Evolutionary conservation across 2,888 invertebrate species (phyloP).

Genomic region (Furcula furcula): DNA sequence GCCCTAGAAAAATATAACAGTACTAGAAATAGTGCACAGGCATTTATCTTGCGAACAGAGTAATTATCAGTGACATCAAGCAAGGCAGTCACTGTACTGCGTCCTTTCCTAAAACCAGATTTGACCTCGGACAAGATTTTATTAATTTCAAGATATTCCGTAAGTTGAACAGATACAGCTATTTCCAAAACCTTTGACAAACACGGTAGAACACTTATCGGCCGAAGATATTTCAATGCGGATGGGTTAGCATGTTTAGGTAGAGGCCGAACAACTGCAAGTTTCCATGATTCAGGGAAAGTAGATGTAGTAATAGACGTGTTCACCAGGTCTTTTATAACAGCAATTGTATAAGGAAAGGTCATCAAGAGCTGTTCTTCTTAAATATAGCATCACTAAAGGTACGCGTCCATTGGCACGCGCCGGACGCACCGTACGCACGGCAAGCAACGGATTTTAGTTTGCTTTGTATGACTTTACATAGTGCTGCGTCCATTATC

Average conservation of each 20-base stretch:
- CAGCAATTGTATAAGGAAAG: slow-evolving; percentile 2
- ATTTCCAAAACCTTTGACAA: slow-evolving; percentile 13
- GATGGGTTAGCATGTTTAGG: slow-evolving; percentile 6
- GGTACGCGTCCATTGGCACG: too few species aligned
- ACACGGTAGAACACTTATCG: slow-evolving; percentile 17
- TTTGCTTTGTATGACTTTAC: too few species aligned
- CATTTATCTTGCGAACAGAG: slow-evolving; percentile 13
- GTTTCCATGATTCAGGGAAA: slow-evolving; percentile 3
- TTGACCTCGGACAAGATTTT: slow-evolving; percentile 4
- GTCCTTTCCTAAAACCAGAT: too few species aligned
- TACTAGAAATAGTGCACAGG: slow-evolving; percentile 12
- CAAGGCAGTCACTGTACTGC: slow-evolving; percentile 13
- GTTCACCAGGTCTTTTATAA: too few species aligned
- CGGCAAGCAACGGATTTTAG: too few species aligned
- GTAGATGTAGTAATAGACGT: not conserved
- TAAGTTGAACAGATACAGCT: slow-evolving; percentile 1
- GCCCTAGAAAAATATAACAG: too few species aligned
- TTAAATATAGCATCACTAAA: too few species aligned
- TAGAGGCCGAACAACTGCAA: slow-evolving; percentile 1
- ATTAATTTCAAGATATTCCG: slow-evolving; percentile 1
- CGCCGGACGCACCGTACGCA: too few species aligned
- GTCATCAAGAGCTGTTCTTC: slow-evolving; percentile 6
- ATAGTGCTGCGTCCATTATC: too few species aligned
- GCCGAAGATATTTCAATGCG: slow-evolving; percentile 14
- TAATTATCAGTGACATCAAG: slow-evolving; percentile 13